Evolutionary conservation across 2,888 invertebrate species (phyloP), one percentile per base, ranked within the genome.

Genomic region (Nomada flava): DNA sequence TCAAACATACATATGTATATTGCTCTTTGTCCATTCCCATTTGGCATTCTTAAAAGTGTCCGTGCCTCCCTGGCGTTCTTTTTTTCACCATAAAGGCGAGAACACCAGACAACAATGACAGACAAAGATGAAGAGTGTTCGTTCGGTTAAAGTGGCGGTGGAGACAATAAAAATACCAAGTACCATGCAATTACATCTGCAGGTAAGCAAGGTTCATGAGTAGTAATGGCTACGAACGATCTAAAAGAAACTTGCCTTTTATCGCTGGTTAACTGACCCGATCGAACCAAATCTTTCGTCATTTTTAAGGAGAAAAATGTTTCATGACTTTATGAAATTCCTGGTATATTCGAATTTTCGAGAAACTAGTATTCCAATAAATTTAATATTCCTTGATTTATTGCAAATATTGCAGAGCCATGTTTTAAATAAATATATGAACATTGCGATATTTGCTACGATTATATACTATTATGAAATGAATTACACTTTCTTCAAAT

Each of bases 161-260:
- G 88, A 90, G 90, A 89, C 89, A 90, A 91, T 91, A 91, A 91
- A 91, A 91, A 92, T 91, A 90, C 89, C 90, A 90, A 90, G 90
- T 91, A 91, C 90, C 91, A 89, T 88, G 91, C 91, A 92, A 92
- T 92, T 92, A 92, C 90, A 91, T 89, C 89, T 88, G 87, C 89
- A 82, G 88, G 86, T 87, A 88, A 87, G 87, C 84, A 81, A 88
- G 87, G 82, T 79, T 84, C 76, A 76, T 80, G 81, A 69, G 83
- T 88, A 89, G 87, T 72, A 86, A 86, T 84, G 88, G 87, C 88
- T 88, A 77, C 78, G 83, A 87, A 73, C 87, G 69, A 67, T 42
- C 69, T 68, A 50, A 59, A 65, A 44, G 42, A 11, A 47, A 64
- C 26, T 44, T 36, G 60, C 44, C 29, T 23, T 9, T 13, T 42